Evolutionary conservation across 1,140 invertebrate species (phyloP).

Genomic region (Drosophila seguyi): DNA sequence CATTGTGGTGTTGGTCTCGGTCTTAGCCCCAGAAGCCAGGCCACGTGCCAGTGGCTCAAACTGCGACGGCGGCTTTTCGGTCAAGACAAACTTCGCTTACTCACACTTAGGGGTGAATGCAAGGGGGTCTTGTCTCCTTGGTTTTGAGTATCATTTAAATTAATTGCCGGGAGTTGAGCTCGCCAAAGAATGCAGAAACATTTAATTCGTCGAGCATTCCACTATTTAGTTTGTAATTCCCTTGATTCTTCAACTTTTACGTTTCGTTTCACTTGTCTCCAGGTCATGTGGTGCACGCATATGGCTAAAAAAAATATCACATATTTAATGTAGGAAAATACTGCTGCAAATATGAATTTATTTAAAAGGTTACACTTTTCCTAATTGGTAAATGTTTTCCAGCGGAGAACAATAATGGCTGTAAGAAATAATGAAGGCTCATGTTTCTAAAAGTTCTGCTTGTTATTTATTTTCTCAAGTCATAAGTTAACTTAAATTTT

Average conservation of each 20-base stretch:
- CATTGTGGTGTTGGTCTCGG: slow-evolving; percentile 36
- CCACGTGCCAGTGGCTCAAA: slow-evolving; percentile 33
- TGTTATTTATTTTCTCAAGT: not conserved
- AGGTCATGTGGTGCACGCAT: not conserved
- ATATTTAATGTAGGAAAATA: not conserved
- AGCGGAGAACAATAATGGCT: not conserved
- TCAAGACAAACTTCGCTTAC: slow-evolving; percentile 21
- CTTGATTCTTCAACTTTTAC: not conserved
- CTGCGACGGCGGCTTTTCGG: slow-evolving; percentile 24
- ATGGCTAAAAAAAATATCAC: not conserved
- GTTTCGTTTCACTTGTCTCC: not conserved
- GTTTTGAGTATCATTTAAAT: slow-evolving; percentile 56
- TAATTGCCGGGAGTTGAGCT: slow-evolving; percentile 20
- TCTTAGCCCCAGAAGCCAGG: slow-evolving; percentile 10
- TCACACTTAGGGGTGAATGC: slow-evolving; percentile 10
- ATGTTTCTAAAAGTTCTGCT: not conserved
- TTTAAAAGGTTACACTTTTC: not conserved
- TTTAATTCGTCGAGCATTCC: slow-evolving; percentile 23
- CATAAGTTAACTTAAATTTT: not conserved
- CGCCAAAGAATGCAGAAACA: slow-evolving; percentile 18
- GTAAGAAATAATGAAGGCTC: not conserved
- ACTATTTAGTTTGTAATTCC: slow-evolving; percentile 19
- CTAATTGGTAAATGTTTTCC: not conserved
- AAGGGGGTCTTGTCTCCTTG: slow-evolving; percentile 2
- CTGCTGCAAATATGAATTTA: not conserved